A percentile compares a stretch with the other conserved stretches of the same genome.
These are phyloP conservation scores for Pantherophis guttatus DNA, from an alignment of 2,113 vertebrate genomes.

Conservation along the genomic window DNA sequence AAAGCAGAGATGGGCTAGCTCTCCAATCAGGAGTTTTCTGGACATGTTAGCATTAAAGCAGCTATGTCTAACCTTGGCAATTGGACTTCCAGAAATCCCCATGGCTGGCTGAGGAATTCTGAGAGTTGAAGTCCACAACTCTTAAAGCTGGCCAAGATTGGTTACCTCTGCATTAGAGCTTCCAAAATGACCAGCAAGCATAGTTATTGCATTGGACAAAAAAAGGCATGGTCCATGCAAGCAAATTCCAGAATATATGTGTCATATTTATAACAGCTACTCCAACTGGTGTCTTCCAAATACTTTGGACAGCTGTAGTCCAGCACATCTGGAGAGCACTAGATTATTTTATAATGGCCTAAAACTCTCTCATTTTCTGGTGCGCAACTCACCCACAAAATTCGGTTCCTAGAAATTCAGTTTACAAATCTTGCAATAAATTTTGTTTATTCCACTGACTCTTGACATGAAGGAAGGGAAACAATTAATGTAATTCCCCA, in stretches of 20 bases:
- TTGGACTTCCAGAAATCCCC: neutral
- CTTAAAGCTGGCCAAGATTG: neutral
- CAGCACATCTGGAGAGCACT: neutral
- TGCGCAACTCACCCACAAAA: neutral
- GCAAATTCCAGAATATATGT: neutral
- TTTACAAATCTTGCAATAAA: neutral
- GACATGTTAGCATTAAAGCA: neutral
- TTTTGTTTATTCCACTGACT: neutral
- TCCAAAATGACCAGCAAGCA: neutral
- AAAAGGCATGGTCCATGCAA: neutral
- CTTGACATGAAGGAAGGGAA: neutral
- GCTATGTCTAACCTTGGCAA: neutral
- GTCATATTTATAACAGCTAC: neutral
- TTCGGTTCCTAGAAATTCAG: neutral
- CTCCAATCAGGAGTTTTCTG: neutral
- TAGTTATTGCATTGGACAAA: neutral
- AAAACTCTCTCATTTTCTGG: neutral
- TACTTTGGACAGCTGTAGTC: neutral
- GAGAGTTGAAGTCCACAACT: neutral
- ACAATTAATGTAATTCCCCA: neutral
- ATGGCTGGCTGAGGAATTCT: neutral
- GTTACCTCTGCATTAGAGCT: neutral
- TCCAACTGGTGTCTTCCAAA: neutral
- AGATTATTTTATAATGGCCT: neutral
- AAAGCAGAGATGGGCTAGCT: neutral